phyloP scores from a whole-genome alignment of 1,140 invertebrate species.

The Leptopilina clavipes region DNA sequence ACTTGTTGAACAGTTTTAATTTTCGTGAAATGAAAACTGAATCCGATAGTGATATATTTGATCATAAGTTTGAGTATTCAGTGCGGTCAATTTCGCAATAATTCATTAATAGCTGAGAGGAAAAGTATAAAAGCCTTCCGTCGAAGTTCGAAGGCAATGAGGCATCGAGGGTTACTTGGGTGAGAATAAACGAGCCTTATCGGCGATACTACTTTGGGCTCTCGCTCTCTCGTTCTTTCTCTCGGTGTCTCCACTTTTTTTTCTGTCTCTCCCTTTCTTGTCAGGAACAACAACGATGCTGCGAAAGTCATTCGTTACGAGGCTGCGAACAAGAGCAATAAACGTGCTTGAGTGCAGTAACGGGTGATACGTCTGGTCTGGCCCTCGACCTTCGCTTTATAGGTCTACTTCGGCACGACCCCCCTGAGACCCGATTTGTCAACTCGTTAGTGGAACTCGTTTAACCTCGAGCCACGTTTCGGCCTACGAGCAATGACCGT shows the following conservation, averaged over 20 bases:
- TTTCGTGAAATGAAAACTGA: neutral
- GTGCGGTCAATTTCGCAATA: neutral
- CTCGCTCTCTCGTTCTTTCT: constrained; percentile 42
- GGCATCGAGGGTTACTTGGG: constrained; percentile 29
- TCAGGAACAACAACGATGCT: constrained; percentile 49
- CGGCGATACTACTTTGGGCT: constrained; percentile 36
- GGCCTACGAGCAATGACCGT: constrained; percentile 52
- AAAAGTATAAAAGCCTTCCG: constrained; percentile 31
- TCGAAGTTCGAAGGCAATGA: constrained; percentile 30
- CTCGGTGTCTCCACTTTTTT: constrained; percentile 41
- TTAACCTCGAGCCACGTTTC: constrained; percentile 65
- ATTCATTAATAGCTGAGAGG: constrained; percentile 19
- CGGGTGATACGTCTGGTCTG: constrained; percentile 59
- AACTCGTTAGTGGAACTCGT: constrained; percentile 75
- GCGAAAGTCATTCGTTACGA: constrained; percentile 71
- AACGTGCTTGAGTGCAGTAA: constrained; percentile 69
- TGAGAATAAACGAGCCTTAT: constrained; percentile 56
- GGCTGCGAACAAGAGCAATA: constrained; percentile 73
- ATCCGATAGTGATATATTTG: neutral
- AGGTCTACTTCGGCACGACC: constrained; percentile 72
- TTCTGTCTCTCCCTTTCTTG: constrained; percentile 35
- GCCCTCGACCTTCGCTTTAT: constrained; percentile 72
- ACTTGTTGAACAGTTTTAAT: too few relatives aligned
- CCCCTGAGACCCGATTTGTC: constrained; percentile 75
- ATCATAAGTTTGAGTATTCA: constrained; percentile 21